Evolutionary conservation across 2,888 invertebrate genomes (phyloP), one percentile per base, ranked within the genome.

Genomic region (Ceriagrion tenellum): DNA sequence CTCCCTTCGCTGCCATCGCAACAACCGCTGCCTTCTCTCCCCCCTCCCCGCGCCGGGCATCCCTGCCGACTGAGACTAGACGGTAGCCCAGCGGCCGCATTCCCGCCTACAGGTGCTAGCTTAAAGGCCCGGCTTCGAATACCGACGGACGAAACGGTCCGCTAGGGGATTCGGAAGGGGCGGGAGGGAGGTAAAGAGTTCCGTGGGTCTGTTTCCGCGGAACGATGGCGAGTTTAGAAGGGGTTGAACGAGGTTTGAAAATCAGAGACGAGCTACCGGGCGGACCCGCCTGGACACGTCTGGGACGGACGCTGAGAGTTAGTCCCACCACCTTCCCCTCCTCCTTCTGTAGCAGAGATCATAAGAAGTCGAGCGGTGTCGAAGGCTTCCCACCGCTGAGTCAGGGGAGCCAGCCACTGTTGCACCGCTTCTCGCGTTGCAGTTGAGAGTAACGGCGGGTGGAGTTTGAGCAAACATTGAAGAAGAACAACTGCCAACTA

Each of bases 21-120:
- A 91, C 91, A 59, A 91, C 91, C 91, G 56, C 69, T 69, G 69
- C 69, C 69, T 69, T 69, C 69, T 47, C 69, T 69, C 93, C 63
- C 13, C 93, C 35, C 81, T 81, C 35, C 93, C 63, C 63, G 40
- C 63, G 35, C 16, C n/a, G 26, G 89, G 26, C 47, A 26, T 89
- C 81, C 81, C 35, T 8, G 16, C n/a, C 35, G n/a, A 40, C 93
- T 12, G 47, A 20, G 20, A 63, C 93, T 93, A 3, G 26, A 47
- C 47, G 93, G 59, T 93, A 93, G 93, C 93, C 74, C 40, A 93
- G 93, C 63, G 93, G 47, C 93, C 93, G 93, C 93, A 93, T 93
- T 93, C 93, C 93, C 93, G 26, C 20, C 93, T 93, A 93, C 93
- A 93, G 93, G 93, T 93, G 93, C 93, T 63, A 47, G 69, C 35